Evolutionary conservation across 2,888 invertebrate species (phyloP), one percentile per base, ranked within the genome.

Genomic region (Drosophila setosimentum): DNA sequence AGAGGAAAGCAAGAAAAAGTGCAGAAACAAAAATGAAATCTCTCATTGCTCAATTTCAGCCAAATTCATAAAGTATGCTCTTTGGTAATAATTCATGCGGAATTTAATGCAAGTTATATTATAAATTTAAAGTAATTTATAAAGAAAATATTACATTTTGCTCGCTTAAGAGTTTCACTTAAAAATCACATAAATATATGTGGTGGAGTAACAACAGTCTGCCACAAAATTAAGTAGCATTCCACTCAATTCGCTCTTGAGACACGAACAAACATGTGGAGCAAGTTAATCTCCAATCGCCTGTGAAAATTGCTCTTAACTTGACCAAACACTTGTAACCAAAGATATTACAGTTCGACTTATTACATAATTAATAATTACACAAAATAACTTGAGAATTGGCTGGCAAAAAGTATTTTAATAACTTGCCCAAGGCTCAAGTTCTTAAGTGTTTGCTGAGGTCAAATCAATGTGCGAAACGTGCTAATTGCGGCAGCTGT

Each of bases 401-500:
- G 24, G 55, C 29, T 30, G 49, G 29, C 29, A 29, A 63, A 80
- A 78, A 82, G 87, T 82, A 80, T 82, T 87, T 87, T 80, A 87
- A 83, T 83, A 83, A 87, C 75, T 71, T 73, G 58, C 30, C 42
- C 3, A 21, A 16, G 29, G 54, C 50, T 67, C 62, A 69, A 73
- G 69, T 61, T 66, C 60, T 59, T 30, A 59, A 71, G 58, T n/a
- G 32, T 21, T 54, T 42, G 30, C 35, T 42, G 62, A 35, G 62
- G 67, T 69, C 60, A 87, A 89, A 87, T 89, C 87, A 87, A 87
- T 89, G 89, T 85, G 86, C 78, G 83, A 89, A 85, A 87, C 87
- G 89, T 87, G 87, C 89, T 89, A 87, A 87, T 87, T 89, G 87
- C 87, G 87, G 82, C 89, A 89, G 84, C 87, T 86, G 89, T 84